Evolutionary conservation across 1,140 invertebrate genomes (phyloP), one percentile per base, ranked within the genome.

Genomic region (Drosophila micromelanica): DNA sequence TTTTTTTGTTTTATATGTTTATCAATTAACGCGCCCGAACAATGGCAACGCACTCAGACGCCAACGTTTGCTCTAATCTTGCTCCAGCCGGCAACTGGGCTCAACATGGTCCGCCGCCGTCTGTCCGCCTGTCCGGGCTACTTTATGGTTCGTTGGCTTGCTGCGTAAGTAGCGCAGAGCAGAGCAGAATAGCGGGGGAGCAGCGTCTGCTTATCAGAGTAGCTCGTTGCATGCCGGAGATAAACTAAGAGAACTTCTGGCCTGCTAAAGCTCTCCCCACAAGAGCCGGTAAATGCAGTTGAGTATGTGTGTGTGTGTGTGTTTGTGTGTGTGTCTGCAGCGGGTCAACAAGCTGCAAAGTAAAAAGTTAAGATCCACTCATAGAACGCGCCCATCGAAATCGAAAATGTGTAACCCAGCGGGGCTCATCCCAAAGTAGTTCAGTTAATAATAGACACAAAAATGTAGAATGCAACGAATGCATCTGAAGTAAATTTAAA

Each of bases 131-230:
- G 70, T 55, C 57, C 67, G 62, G 49, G 51, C 72, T 87, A 68
- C 84, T 87, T 76, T 65, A 89, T 60, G 82, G 82, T 82, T 87
- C 84, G 78, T 86, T 86, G 84, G 65, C 81, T 78, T 52, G 62
- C 69, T 73, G 73, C 52, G 60, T 60, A 77, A 77, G 79, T 74
- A 67, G 79, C 79, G 42, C 38, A 61, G 30, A 55, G 13, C 27
- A 30, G 27, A 37, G 13, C 27, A 30, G 27, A 37, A 5, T 27
- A 32, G 48, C 42, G 56, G 23, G 20, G 12, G 23, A 11, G 51
- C 37, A 52, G 48, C 74, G 46, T 56, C 62, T 68, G 77, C 77
- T 86, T 86, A 85, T 85, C 81, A 70, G 46, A 60, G 48, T 59
- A 59, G 45, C 55, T 37, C 46, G 55, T 68, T 49, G 45, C 40